Base-by-base conservation (phyloP, 1,140 invertebrate species). In the Pseudomyrmex dendroicus region DNA sequence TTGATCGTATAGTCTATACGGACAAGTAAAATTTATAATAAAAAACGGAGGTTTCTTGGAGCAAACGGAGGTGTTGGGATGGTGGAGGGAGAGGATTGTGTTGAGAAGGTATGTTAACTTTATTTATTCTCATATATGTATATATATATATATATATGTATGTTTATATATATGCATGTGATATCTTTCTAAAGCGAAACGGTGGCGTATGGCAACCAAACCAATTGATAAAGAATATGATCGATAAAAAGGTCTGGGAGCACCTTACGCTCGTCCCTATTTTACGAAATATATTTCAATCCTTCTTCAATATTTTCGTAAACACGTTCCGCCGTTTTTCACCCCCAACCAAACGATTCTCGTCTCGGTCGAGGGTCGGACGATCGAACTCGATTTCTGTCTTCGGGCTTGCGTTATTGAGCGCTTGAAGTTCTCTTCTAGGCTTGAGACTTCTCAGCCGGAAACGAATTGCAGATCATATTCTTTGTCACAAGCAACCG, bases 151-250 rank as follows among this genome's bases (percentile, higher is more conserved):
- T 63, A 20, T 20, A 20, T 20, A 68, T 57, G 25, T 57, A 22
- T 25, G 54, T 54, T n/a, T 35, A 68, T 54, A 54, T 54, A 15
- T 35, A 74, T 62, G 20, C 48, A 22, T 67, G 54, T 46, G 50
- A 7, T 35, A 57, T 25, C 44, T 80, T 10, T 59, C 20, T 80
- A 70, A 57, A 72, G 66, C 67, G 84, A 78, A 35, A 85, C 86
- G 82, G 57, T 72, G 78, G 76, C 70, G 76, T 56, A 84, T 90
- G 82, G 46, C 74, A 92, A 89, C 61, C 87, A 86, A 86, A 91
- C 82, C 90, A 89, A 93, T 89, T 92, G 93, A 94, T 93, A 93
- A 94, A 94, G 93, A 94, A 94, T 94, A 94, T 94, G 93, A 94
- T 94, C 93, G 86, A 90, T 89, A 89, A 74, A 89, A 91, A 89